Evolutionary conservation across 2,113 vertebrate species (phyloP).

Genomic region (Loxodonta africana): DNA sequence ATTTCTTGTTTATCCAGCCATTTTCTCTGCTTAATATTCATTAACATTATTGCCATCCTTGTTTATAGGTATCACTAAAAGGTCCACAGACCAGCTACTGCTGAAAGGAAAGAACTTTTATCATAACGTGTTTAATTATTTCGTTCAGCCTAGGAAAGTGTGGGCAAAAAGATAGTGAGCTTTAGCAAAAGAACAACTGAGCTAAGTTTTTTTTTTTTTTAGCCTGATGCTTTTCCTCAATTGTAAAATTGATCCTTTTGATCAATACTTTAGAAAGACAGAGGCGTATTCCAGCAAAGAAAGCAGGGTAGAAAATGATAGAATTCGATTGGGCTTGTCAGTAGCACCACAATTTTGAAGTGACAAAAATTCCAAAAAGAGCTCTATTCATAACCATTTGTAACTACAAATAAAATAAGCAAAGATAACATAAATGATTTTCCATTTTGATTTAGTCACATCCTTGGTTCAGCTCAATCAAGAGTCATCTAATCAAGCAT

Average conservation of each 20-base stretch:
- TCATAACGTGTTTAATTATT: conserved; percentile 57
- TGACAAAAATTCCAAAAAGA: background rate
- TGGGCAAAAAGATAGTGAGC: conserved; percentile 31
- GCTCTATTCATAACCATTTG: background rate
- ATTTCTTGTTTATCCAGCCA: conserved; percentile 36
- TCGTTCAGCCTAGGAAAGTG: conserved; percentile 40
- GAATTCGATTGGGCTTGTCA: background rate
- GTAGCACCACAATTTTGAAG: background rate
- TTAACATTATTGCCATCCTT: conserved; percentile 18
- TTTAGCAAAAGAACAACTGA: conserved; percentile 62
- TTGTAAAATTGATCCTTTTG: conserved; percentile 71
- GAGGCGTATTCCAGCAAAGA: conserved; percentile 34
- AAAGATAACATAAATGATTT: conserved; percentile 38
- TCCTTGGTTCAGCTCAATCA: background rate
- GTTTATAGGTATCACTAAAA: background rate
- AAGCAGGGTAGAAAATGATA: conserved; percentile 45
- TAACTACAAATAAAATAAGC: conserved; percentile 58
- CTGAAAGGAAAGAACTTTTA: conserved; percentile 32
- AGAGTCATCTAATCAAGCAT: background rate
- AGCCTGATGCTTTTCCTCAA: conserved; percentile 55
- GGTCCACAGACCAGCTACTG: background rate
- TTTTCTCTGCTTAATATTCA: conserved; percentile 50
- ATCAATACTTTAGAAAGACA: conserved; percentile 59
- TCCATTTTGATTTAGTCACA: conserved; percentile 20
- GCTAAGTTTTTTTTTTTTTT: conserved; percentile 38